Evolutionary conservation across 2,888 invertebrate genomes (phyloP).

Genomic region (Lordiphosa andalusiaca): DNA sequence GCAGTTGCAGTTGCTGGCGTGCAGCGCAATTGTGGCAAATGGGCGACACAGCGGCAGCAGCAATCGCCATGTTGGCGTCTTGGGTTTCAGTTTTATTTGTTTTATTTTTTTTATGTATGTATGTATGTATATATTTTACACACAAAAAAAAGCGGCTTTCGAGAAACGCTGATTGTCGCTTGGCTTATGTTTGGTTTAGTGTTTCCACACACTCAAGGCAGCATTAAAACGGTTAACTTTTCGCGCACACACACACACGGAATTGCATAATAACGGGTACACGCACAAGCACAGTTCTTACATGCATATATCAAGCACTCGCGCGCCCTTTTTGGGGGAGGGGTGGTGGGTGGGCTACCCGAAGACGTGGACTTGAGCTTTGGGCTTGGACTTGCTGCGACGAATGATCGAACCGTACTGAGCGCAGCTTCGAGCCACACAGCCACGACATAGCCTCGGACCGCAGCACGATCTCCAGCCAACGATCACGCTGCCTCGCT

Average conservation of each 20-base stretch:
- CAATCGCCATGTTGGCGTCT: constrained; percentile 48
- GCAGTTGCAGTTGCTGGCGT: constrained; percentile 47
- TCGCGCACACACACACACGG: constrained; percentile 19
- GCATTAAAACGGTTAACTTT: constrained; percentile 10
- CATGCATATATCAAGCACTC: constrained; percentile 37
- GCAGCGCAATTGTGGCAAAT: constrained; percentile 21
- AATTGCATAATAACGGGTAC: neutral
- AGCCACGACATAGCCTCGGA: constrained; percentile 20
- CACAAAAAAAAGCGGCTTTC: constrained; percentile 51
- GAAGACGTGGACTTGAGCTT: constrained; percentile 28
- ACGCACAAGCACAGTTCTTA: neutral
- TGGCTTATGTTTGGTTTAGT: constrained; percentile 43
- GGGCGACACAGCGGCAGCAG: constrained; percentile 17
- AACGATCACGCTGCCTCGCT: constrained; percentile 15
- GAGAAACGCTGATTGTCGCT: constrained; percentile 42
- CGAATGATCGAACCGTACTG: constrained; percentile 61
- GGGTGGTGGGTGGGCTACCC: constrained; percentile 36
- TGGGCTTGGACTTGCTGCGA: constrained; percentile 51
- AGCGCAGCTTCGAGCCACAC: constrained; percentile 45
- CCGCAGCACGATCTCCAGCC: constrained; percentile 6
- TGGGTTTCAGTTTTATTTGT: constrained; percentile 16
- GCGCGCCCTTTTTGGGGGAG: constrained; percentile 50
- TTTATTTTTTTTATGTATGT: too few relatives aligned
- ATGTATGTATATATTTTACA: constrained; percentile 16
- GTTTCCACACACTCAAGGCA: constrained; percentile 37